Evolutionary conservation across 2,888 invertebrate species (phyloP), one percentile per base, ranked within the genome.

Genomic region (Dicycla oo): DNA sequence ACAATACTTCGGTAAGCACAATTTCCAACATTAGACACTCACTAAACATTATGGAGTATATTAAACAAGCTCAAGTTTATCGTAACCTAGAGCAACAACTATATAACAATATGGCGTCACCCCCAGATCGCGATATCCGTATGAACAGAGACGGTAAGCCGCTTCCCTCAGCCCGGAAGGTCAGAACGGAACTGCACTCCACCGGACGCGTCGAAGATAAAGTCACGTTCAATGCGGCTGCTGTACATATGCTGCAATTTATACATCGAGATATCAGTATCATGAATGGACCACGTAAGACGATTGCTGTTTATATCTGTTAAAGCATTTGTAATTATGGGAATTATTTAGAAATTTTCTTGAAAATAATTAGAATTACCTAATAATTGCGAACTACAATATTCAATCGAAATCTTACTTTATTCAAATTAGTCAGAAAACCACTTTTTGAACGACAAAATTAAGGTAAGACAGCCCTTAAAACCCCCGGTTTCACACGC

Each of bases 181-280:
- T 94, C 23, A 89, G 94, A 30, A 93, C 92, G 20, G 81, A 81
- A 40, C 83, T 94, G 15, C 91, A 92, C 81, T 85, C 90, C 7
- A 91, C 91, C 3, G 93, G 93, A 0, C 88, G 93, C 7, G 91
- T 93, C 23, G 90, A 85, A 57, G 92, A 93, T 80, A 92, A 88
- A 70, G 82, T 78, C 26, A 83, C 78, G 3, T 91, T 93, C 75
- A 93, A 88, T 18, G 80, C 87, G 10, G 94, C 93, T 8, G 91
- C 91, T 1, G 78, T 85, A 0, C 90, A 91, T 66, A 92, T 90
- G 83, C 68, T 93, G 45, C 89, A 93, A 73, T 93, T 94, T 62
- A 89, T 94, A 23, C 88, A 91, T 62, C 86, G 87, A 71, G 94
- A 94, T 68, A 86, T 94, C 66, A 93, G 91, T 80, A 74, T 87